Percentiles rank a stretch among this genome's conserved stretches.
These are phyloP conservation scores for Erpornis zantholeuca DNA, from an alignment of 2,113 vertebrate genomes.

Conservation along the genomic window DNA sequence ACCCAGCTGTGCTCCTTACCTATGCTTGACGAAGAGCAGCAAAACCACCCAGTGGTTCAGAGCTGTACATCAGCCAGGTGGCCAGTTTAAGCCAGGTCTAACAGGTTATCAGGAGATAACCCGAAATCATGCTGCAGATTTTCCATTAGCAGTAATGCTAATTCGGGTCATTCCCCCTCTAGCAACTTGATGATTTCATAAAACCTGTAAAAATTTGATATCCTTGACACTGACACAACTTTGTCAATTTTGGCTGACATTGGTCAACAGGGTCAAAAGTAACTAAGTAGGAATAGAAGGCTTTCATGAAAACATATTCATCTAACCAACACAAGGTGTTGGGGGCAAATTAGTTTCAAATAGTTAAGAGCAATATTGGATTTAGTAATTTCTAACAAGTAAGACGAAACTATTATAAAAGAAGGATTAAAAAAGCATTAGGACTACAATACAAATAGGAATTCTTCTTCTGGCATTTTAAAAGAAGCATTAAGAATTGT, in stretches of 20 bases:
- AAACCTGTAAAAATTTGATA: background rate
- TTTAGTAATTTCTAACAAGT: background rate
- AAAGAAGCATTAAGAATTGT: background rate
- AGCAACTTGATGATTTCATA: background rate
- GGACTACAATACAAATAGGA: background rate
- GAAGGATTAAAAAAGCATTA: background rate
- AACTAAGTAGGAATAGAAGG: background rate
- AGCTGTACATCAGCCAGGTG: background rate
- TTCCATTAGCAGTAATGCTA: background rate
- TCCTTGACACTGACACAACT: background rate
- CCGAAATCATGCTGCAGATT: background rate
- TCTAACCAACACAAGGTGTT: background rate
- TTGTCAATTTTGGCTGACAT: background rate
- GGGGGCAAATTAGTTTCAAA: background rate
- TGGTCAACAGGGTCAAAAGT: background rate
- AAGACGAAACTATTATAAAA: background rate
- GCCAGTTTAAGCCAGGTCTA: background rate
- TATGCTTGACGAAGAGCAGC: background rate
- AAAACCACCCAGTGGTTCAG: fast-evolving
- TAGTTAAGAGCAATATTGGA: background rate
- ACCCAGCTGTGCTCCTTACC: background rate
- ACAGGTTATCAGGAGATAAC: background rate
- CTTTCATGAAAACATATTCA: background rate
- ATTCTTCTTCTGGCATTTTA: background rate
- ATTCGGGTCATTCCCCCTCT: background rate